Evolutionary conservation across 2,888 invertebrate genomes (phyloP), one percentile per base, ranked within the genome.

Genomic region (Rhyacophila evoluta): DNA sequence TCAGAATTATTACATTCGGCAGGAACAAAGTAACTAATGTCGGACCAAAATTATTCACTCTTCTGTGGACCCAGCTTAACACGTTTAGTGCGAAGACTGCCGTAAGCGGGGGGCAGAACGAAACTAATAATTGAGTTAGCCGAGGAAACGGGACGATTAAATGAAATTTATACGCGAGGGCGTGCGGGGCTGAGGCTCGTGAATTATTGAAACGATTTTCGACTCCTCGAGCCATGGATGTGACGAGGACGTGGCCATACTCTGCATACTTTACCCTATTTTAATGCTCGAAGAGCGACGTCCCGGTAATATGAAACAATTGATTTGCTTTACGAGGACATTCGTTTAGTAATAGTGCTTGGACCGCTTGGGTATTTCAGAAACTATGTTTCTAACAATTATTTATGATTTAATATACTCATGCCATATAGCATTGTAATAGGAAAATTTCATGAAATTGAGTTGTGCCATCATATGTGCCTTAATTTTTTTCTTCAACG

Each of bases 141-240:
- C 25, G 6, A 19, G 19, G 55, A 55, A 55, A 55, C 55, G 55
- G 55, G 55, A 19, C 55, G 55, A 55, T 55, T 55, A 55, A 55
- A 55, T 55, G 55, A 55, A 55, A 55, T 55, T 55, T 55, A 55
- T 55, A 55, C 55, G 55, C 55, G 55, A 55, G 55, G 55, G 55
- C 10, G 19, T 55, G 55, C 55, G 55, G 55, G 55, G 55, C 10
- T 55, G 55, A 19, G 15, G 12, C 55, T 25, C 55, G 55, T 55
- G 55, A 55, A 55, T 55, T 55, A 55, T 55, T 55, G 55, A 55
- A 55, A 55, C 55, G 55, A 55, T 55, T 55, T 55, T 55, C 55
- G 19, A 55, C 19, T 55, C 55, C 55, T 25, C 25, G 10, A 15
- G 55, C 55, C 55, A 8, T 55, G 19, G 29, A 55, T 15, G 55